Conservation (phyloP, 2,797 vertebrate genomes). For the Erithacus rubecula region DNA sequence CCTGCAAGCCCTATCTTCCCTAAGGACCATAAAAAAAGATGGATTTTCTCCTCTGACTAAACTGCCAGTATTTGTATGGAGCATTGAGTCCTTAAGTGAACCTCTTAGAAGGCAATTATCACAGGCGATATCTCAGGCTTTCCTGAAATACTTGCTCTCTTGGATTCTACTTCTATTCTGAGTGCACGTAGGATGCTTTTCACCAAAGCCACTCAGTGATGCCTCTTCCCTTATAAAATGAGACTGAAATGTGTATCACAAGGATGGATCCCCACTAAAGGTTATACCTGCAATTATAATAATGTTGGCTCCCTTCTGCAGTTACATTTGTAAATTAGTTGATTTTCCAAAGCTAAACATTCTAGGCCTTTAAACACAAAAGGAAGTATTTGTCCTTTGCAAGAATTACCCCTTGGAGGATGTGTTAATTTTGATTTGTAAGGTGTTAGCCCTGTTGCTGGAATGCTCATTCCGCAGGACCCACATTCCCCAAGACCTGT, state of each 20-base stretch:
- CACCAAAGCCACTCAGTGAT: background rate
- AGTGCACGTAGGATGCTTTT: background rate
- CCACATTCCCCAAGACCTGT: too few species aligned
- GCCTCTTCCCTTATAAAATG: background rate
- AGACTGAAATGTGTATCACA: background rate
- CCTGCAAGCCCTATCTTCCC: background rate
- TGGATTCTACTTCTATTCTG: background rate
- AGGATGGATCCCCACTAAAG: background rate
- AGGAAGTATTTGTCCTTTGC: background rate
- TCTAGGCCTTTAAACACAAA: background rate
- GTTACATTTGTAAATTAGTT: background rate
- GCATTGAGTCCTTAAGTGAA: background rate
- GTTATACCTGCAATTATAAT: background rate
- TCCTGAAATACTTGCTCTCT: background rate
- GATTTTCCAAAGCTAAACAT: background rate
- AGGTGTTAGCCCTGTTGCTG: background rate
- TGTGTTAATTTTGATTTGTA: background rate
- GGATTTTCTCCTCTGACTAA: background rate
- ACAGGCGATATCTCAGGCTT: background rate
- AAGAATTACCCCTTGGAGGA: background rate
- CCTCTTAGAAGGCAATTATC: background rate
- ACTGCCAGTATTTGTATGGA: background rate
- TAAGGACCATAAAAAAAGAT: background rate
- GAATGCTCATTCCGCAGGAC: rapidly evolving
- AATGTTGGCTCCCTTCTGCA: background rate